Evolutionary conservation across 2,888 invertebrate genomes (phyloP), one percentile per base, ranked within the genome.

Genomic region (Synanthedon andrenaeformis): DNA sequence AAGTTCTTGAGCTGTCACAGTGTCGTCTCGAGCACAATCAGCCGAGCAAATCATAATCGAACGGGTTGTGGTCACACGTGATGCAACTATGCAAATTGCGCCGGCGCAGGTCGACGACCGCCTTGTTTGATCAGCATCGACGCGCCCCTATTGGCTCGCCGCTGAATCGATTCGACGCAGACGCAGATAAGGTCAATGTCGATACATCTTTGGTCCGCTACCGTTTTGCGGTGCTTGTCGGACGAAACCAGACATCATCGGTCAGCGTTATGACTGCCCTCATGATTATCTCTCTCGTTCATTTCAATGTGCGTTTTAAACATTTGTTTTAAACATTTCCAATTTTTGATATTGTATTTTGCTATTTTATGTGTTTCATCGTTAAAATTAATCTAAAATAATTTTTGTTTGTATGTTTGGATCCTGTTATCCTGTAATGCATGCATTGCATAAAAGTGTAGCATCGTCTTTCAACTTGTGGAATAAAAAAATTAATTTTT

Each of bases 71-170:
- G 73, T 69, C 70, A 68, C 67, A 67, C 67, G 71, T 82, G 81
- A 83, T 83, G 82, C 81, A 84, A 82, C 72, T 71, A 84, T 84
- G 84, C 84, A 84, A 84, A 84, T 84, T 74, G 61, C 60, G 66
- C 70, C 69, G 49, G 4, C 49, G 49, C 49, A 17, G 82, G 79
- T 82, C 82, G 70, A 64, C 69, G 82, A 71, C 79, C 83, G 74
- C 67, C 67, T 65, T 77, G 77, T 80, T 80, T 73, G 81, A 72
- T 64, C 74, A 73, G 73, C 72, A 74, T 74, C 66, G 70, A 69
- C 71, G 52, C 8, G 19, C 13, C 49, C 71, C 72, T 69, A 79
- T 81, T 80, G 79, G 80, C 71, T 66, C 67, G 70, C 67, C 69
- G 67, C 35, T 51, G 71, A 82, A 82, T 82, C 85, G 80, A 85